A percentile compares a stretch with the other conserved stretches of the same genome.
phyloP scores from a whole-genome alignment of 2,797 vertebrate species.

The Lepus oiostolus region DNA sequence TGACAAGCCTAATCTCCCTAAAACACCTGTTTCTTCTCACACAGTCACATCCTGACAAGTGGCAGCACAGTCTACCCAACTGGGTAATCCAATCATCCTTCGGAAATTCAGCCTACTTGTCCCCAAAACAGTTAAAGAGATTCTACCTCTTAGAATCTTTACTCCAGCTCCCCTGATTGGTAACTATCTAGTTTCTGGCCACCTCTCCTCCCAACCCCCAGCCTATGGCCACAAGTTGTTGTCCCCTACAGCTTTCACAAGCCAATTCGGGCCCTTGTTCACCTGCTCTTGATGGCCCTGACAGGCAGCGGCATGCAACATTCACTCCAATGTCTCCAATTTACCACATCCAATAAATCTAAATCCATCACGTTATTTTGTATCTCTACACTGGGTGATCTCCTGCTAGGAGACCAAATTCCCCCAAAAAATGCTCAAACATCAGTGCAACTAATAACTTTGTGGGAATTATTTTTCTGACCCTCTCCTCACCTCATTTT shows the following conservation, averaged over 20 bases:
- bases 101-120: not conserved
- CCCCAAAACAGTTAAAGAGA: not conserved
- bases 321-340: not conserved
- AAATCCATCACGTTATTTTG: fast-evolving
- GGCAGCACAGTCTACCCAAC: not conserved
- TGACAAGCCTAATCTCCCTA: not conserved
- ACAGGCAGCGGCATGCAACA: fast-evolving
- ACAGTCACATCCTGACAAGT: not conserved
- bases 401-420: not conserved
- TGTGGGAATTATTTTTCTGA: not conserved
- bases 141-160: not conserved
- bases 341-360: not conserved
- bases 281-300: not conserved
- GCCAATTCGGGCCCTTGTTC: not conserved
- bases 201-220: not conserved
- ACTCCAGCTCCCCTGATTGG: too few species aligned
- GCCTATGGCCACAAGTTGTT: too few species aligned
- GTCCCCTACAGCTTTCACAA: not conserved
- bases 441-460: fast-evolving
- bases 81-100: not conserved
- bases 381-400: fast-evolving
- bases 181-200: not conserved
- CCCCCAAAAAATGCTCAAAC: not conserved
- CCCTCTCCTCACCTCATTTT: too few species aligned
- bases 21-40: not conserved